Evolutionary conservation across 2,113 vertebrate genomes (phyloP).

Genomic region (Mola mola): DNA sequence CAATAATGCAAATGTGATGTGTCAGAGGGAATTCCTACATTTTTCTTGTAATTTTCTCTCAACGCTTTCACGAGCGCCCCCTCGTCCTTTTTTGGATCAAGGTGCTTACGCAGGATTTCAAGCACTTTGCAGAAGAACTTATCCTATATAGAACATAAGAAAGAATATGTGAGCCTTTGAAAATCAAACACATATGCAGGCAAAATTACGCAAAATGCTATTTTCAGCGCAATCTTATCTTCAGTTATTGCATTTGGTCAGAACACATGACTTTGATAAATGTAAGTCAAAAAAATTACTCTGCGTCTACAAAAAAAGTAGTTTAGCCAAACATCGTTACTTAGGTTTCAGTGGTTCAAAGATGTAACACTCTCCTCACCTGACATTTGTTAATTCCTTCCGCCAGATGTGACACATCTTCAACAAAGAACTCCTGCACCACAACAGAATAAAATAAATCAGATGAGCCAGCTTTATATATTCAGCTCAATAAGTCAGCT

Average conservation of each 20-base stretch:
- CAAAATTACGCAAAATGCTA: too few relatives aligned
- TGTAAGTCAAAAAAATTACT: too few relatives aligned
- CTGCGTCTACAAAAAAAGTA: too few relatives aligned
- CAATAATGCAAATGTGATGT: background rate
- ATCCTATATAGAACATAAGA: background rate
- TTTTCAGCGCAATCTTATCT: too few relatives aligned
- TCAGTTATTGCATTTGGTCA: background rate
- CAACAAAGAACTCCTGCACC: conserved; percentile 26
- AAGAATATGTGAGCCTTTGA: too few relatives aligned
- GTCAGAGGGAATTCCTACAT: background rate
- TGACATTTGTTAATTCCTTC: background rate
- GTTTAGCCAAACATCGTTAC: too few relatives aligned
- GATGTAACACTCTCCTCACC: conserved; percentile 42
- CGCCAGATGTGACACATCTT: background rate
- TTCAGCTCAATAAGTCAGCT: too few relatives aligned
- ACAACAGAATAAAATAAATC: too few relatives aligned
- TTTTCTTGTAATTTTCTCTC: background rate
- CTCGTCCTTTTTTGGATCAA: too few relatives aligned
- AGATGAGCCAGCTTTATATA: too few relatives aligned
- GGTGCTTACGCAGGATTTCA: background rate
- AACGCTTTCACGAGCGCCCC: too few relatives aligned
- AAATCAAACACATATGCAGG: background rate
- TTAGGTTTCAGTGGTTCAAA: background rate
- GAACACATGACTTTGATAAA: background rate
- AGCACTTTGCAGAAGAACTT: conserved; percentile 1